Conservation (phyloP, 2,888 invertebrate genomes). For the Limenitis camilla region DNA sequence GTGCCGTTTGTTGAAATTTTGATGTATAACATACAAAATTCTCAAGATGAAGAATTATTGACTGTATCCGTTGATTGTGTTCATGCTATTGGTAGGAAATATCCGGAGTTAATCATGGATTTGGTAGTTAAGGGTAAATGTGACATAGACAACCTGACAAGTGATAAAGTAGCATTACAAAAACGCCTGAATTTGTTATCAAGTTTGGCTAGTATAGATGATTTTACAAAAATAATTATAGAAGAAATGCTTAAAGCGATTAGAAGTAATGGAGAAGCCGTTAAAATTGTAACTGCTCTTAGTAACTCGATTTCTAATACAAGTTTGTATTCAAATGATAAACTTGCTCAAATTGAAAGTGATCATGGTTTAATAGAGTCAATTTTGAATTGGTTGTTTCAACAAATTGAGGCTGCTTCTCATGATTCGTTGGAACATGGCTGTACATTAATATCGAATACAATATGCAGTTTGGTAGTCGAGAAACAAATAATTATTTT, state of each 20-base stretch:
- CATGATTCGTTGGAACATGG: conserved; percentile 43
- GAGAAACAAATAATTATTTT: conserved; percentile 49
- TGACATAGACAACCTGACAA: conserved; percentile 44
- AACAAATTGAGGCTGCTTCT: conserved; percentile 37
- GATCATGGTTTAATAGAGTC: conserved; percentile 59
- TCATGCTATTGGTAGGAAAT: conserved; percentile 66
- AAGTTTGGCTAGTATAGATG: conserved; percentile 61
- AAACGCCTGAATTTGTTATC: conserved; percentile 62
- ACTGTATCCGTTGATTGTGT: conserved; percentile 64
- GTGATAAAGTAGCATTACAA: conserved; percentile 43
- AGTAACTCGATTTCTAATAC: conserved; percentile 47
- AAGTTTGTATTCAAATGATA: conserved; percentile 46
- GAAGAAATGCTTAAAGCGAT: conserved; percentile 59
- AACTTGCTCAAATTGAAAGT: conserved; percentile 58
- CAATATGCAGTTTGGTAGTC: conserved; percentile 46
- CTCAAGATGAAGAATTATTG: conserved; percentile 56
- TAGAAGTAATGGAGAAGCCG: conserved; percentile 38
- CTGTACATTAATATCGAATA: conserved; percentile 49
- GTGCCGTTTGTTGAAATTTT: conserved; percentile 70
- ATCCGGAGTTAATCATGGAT: conserved; percentile 70
- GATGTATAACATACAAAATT: conserved; percentile 60
- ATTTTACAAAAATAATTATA: conserved; percentile 63
- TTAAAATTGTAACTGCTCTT: conserved; percentile 50
- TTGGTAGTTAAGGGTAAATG: conserved; percentile 64
- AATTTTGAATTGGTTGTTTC: conserved; percentile 50